Evolutionary conservation across 2,113 vertebrate genomes (phyloP).

Genomic region (Scomber colias): DNA sequence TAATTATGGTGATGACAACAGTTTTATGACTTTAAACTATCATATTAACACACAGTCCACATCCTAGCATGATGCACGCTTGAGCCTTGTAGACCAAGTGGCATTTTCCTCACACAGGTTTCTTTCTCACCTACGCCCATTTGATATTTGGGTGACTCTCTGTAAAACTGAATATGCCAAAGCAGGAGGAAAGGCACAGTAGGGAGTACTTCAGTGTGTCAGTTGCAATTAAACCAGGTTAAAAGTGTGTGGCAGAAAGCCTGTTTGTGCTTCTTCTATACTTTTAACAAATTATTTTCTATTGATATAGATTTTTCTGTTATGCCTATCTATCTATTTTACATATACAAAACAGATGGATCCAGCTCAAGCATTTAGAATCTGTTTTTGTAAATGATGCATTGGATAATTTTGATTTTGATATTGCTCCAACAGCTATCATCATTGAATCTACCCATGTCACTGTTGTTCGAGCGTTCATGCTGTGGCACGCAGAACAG

Average conservation of each 20-base stretch:
- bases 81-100: not conserved
- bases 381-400: too few relatives aligned
- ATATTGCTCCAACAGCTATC: too few relatives aligned
- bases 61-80: not conserved
- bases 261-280: not conserved
- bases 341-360: too few relatives aligned
- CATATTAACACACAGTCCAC: not conserved
- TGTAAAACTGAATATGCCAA: conserved; percentile 7
- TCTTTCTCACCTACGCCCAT: not conserved
- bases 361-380: too few relatives aligned
- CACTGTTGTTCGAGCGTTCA: not conserved
- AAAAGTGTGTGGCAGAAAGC: not conserved
- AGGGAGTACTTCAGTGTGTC: conserved; percentile 35
- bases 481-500: not conserved
- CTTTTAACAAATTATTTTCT: not conserved
- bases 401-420: too few relatives aligned
- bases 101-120: not conserved
- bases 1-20: not conserved
- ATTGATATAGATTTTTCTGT: too few relatives aligned
- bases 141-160: conserved; percentile 46
- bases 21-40: too few relatives aligned
- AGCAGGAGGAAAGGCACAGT: conserved; percentile 27
- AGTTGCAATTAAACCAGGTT: conserved; percentile 43
- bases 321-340: too few relatives aligned
- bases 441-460: too few relatives aligned